Evolutionary conservation across 1,140 invertebrate species (phyloP).

Genomic region (Drosophila persimilis): DNA sequence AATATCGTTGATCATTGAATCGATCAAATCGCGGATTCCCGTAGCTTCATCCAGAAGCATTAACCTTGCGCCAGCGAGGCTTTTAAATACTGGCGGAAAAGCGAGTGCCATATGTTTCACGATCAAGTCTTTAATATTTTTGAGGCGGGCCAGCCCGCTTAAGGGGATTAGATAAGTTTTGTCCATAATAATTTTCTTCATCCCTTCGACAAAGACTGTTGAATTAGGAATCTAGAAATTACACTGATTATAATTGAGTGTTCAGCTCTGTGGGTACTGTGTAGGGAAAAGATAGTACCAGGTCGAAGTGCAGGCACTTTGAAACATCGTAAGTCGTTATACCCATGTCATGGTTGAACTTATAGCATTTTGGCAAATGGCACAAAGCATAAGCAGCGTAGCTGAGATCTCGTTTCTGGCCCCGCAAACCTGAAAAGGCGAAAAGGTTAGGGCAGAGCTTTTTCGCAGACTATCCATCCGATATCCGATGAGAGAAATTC

Average conservation of each 20-base stretch:
- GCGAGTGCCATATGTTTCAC: not conserved
- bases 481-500: no score
- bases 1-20: slow-evolving; percentile 45
- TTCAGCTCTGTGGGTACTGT: no score
- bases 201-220: slow-evolving; percentile 14
- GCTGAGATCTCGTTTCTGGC: slow-evolving; percentile 86
- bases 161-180: slow-evolving; percentile 2
- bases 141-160: slow-evolving; percentile 9
- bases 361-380: slow-evolving; percentile 22
- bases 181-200: slow-evolving; percentile 16
- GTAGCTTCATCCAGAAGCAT: no score
- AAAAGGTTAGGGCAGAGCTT: slow-evolving; percentile 7
- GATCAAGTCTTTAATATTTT: slow-evolving; percentile 13
- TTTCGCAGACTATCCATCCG: no score
- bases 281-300: slow-evolving; percentile 11
- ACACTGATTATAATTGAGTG: no score
- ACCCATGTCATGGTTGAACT: slow-evolving; percentile 85
- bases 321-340: slow-evolving; percentile 85
- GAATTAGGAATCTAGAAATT: slow-evolving; percentile 39
- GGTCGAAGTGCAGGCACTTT: slow-evolving; percentile 49
- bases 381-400: slow-evolving; percentile 32
- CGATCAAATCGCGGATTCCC: slow-evolving; percentile 23
- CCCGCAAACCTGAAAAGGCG: slow-evolving; percentile 86
- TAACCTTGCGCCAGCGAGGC: no score
- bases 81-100: no score